These are phyloP conservation scores for Lasioglossum zephyrum DNA, from an alignment of 2,888 invertebrate species.

Conservation along the genomic window DNA sequence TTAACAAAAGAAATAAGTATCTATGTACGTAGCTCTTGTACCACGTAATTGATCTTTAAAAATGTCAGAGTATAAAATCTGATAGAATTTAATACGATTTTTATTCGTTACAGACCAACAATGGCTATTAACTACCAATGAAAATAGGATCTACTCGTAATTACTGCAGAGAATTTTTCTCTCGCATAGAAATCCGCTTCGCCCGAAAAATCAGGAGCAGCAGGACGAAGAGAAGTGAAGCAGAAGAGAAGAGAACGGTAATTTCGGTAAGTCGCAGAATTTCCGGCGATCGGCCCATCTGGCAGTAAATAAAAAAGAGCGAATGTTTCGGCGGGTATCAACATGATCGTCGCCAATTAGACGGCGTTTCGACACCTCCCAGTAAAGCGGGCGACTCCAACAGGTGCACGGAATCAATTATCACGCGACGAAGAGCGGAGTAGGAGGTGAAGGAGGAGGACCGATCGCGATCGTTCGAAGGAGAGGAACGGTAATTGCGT, in stretches of 20 bases:
- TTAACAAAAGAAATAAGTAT: background rate
- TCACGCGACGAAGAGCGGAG: background rate
- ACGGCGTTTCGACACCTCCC: constrained; percentile 17
- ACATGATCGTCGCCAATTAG: constrained; percentile 13
- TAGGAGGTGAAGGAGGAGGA: background rate
- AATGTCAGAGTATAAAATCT: too few species aligned
- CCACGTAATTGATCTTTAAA: background rate
- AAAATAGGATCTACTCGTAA: background rate
- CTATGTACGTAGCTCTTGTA: background rate
- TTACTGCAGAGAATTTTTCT: background rate
- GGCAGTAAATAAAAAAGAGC: background rate
- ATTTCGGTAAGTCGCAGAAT: background rate
- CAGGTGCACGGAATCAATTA: constrained; percentile 52
- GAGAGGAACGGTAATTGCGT: constrained; percentile 29
- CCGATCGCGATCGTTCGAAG: background rate
- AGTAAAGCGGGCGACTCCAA: constrained; percentile 5
- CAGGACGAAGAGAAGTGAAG: too few species aligned
- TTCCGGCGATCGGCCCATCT: background rate
- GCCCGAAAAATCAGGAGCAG: background rate
- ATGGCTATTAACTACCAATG: too few species aligned
- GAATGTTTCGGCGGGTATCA: background rate
- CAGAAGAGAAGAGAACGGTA: background rate
- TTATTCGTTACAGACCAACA: too few species aligned
- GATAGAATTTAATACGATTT: too few species aligned
- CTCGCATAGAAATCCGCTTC: background rate